Percentiles rank a stretch among this genome's conserved stretches.
Evolutionary conservation across 2,113 vertebrate species (phyloP).

Genomic region (Polypterus bichir): DNA sequence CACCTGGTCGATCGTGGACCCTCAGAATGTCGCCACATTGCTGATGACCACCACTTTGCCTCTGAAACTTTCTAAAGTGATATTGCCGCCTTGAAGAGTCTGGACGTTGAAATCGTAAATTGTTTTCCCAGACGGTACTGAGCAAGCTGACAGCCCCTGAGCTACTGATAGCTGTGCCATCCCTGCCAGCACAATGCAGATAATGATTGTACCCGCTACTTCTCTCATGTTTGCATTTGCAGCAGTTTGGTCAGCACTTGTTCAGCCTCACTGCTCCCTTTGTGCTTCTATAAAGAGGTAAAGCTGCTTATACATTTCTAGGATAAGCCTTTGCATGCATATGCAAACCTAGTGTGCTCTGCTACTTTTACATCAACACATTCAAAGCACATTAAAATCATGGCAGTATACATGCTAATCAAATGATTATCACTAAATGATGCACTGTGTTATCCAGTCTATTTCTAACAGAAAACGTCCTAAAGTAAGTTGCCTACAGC

Average conservation of each 20-base stretch:
- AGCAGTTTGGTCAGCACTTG: constrained; percentile 49
- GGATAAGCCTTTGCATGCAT: constrained; percentile 27
- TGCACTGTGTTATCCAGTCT: no score
- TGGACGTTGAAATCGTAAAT: constrained; percentile 52
- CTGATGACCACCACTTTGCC: constrained; percentile 52
- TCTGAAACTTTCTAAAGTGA: constrained; percentile 38
- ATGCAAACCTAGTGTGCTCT: constrained; percentile 18
- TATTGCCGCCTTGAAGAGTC: constrained; percentile 38
- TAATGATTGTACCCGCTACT: constrained; percentile 21
- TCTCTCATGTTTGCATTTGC: constrained; percentile 34
- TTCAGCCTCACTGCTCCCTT: constrained; percentile 50
- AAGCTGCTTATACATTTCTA: constrained; percentile 28
- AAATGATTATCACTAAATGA: no score
- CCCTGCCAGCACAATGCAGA: constrained; percentile 23
- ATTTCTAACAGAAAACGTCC: no score
- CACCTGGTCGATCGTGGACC: constrained; percentile 56
- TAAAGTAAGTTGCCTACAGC: no score
- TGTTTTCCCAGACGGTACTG: constrained; percentile 34
- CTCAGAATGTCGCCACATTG: constrained; percentile 62
- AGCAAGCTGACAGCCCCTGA: constrained; percentile 7
- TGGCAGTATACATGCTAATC: no score
- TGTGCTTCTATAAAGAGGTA: constrained; percentile 37
- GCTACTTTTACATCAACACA: neutral
- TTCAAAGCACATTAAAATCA: no score
- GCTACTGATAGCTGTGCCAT: constrained; percentile 13